A percentile compares a stretch with the other conserved stretches of the same genome.
These are phyloP conservation scores for Spodoptera frugiperda DNA, from an alignment of 1,140 invertebrate genomes.

Conservation along the genomic window DNA sequence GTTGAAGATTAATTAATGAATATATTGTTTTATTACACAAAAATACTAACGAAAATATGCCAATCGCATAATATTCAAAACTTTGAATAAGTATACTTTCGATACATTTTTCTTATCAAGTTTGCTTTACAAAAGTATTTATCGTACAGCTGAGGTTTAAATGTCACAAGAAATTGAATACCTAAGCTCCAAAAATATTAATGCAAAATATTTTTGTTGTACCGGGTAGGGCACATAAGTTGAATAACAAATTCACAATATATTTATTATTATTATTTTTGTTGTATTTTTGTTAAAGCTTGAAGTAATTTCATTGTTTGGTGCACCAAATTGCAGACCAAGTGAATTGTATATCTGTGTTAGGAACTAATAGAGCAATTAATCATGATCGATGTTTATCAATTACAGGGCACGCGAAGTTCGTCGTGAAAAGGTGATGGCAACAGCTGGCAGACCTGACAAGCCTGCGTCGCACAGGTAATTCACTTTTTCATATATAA, in stretches of 20 bases:
- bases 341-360: neutral
- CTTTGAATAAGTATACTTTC: conserved; percentile 43
- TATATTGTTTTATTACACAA: conserved; percentile 19
- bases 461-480: conserved; percentile 63
- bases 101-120: neutral
- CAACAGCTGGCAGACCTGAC: conserved; percentile 53
- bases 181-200: neutral
- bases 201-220: conserved; percentile 31
- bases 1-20: conserved; percentile 51
- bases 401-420: conserved; percentile 67
- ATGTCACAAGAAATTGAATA: no score
- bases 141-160: neutral
- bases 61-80: conserved; percentile 18
- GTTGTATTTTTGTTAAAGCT: conserved; percentile 43
- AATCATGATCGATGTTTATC: conserved; percentile 51
- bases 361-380: neutral
- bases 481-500: neutral
- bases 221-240: neutral
- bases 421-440: conserved; percentile 62
- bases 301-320: conserved; percentile 17
- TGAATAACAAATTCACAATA: conserved; percentile 22
- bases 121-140: neutral
- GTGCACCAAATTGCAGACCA: conserved; percentile 8
- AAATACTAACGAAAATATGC: conserved; percentile 7
- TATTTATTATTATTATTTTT: conserved; percentile 27